Evolutionary conservation across 2,888 invertebrate species (phyloP), one percentile per base, ranked within the genome.

Genomic region (Nomada goodeniana): DNA sequence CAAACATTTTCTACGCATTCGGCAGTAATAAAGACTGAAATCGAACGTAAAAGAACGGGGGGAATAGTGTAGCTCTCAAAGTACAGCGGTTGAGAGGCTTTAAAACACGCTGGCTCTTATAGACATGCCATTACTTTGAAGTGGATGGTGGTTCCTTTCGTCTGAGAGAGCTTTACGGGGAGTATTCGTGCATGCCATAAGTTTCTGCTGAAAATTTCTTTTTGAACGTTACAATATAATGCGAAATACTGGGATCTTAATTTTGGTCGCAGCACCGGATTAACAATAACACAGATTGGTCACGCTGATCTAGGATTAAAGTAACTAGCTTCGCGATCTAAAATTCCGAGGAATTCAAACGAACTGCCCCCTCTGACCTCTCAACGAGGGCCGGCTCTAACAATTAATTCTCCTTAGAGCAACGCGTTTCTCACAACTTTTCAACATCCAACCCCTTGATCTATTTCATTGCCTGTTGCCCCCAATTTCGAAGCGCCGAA

Each of bases 81-180:
- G 84, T 84, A 85, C 85, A 80, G 71, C 82, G 5, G 80, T 85
- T 20, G 68, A 87, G 86, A 82, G 87, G 83, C 80, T 86, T 82
- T 88, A 87, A 89, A 90, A 88, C 80, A 84, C 78, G 82, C 71
- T 82, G 67, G 84, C 85, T 83, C 77, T 82, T 77, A 79, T 65
- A 73, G 77, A 81, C 76, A 81, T 72, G 82, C 89, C 88, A 85
- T 89, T 87, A 88, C 82, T 79, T 76, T 78, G 80, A 72, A 86
- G 83, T 84, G 60, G 50, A 63, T 72, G 63, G 63, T 60, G 65
- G 55, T 77, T 68, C 68, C 52, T 52, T 44, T n/a, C 7, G 2
- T 53, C 65, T 65, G 53, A 50, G 64, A 80, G 67, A 53, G 42
- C 26, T 55, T 76, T 86, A 20, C 26, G n/a, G 10, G 10, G n/a